Conservation (phyloP, 2,113 vertebrate genomes). For the western clawed frog (Xenopus tropicalis) region UCB_Xtro_10.0 CM004444.2:122454501-122455000, state of each 20-base stretch:
- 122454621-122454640: constrained; percentile 73
- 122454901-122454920: constrained; percentile 65
- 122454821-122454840: constrained; percentile 67
- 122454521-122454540: constrained; percentile 62
- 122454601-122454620: constrained; percentile 77
- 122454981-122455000: constrained; percentile 42
- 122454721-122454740: constrained; percentile 75
- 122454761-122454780: constrained; percentile 92
- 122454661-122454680: constrained; percentile 71
- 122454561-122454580: constrained; percentile 57
- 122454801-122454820: constrained; percentile 78
- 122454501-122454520: constrained; percentile 61
- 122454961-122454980: constrained; percentile 49
- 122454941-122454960: constrained; percentile 46
- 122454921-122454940: constrained; percentile 69
- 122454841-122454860: constrained; percentile 67
- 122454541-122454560: constrained; percentile 52
- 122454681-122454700: constrained; percentile 76
- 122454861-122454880: constrained; percentile 76
- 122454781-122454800: constrained; percentile 76
- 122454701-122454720: constrained; percentile 81
- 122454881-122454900: constrained; percentile 72
- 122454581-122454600: constrained; percentile 66
- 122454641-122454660: constrained; percentile 69
- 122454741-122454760: constrained; percentile 75